Conservation (phyloP, 64 coral and sea anemone species). For the Stichodactyla helianthus region DNA sequence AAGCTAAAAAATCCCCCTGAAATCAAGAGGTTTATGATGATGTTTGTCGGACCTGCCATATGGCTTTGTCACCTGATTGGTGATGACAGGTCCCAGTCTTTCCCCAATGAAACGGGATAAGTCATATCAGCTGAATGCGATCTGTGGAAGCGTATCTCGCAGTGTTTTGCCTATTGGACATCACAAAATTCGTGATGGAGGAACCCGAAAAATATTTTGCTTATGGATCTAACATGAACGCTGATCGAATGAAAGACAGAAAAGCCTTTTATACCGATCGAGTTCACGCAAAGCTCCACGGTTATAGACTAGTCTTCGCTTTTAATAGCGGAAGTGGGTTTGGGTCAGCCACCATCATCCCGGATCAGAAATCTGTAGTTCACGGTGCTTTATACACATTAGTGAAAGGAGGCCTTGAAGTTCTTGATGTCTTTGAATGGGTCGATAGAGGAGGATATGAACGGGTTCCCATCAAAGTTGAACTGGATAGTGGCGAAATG, state of each 20-base stretch:
- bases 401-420: conserved; percentile 60
- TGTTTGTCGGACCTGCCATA: background rate
- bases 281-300: conserved; percentile 34
- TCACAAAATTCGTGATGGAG: background rate
- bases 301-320: conserved; percentile 54
- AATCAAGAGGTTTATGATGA: too few relatives aligned
- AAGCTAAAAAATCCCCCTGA: too few relatives aligned
- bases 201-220: conserved; percentile 39
- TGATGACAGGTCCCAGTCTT: background rate
- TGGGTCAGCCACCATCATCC: conserved; percentile 42
- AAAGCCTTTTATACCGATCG: conserved; percentile 60
- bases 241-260: conserved; percentile 59
- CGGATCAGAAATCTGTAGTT: conserved; percentile 39
- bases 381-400: conserved; percentile 74
- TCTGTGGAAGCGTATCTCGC: background rate
- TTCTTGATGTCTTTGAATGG: conserved; percentile 73
- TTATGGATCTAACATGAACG: conserved; percentile 81
- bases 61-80: background rate
- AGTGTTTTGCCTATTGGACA: background rate
- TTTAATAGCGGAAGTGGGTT: conserved; percentile 27
- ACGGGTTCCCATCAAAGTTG: conserved; percentile 45
- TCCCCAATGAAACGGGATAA: too few relatives aligned
- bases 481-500: conserved; percentile 29
- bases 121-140: too few relatives aligned
- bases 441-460: conserved; percentile 47